Base-by-base conservation (phyloP, 92 coral and sea anemone species). In the Epizoanthus scotinus region DNA sequence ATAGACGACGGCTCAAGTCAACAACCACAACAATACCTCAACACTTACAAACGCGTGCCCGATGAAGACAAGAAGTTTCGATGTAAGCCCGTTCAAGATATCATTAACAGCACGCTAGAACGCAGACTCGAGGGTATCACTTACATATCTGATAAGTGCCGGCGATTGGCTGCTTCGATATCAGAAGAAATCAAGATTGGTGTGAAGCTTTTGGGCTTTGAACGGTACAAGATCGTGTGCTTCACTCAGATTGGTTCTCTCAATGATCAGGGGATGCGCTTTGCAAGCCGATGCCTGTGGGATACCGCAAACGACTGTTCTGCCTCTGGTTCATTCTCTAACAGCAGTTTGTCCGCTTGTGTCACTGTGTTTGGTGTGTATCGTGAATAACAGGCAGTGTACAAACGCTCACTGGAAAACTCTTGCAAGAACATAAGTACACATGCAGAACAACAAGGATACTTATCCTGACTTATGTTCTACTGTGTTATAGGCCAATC, bases 201-300 rank as follows among this genome's bases (percentile, higher is more conserved):
- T 74, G 95, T 95, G 12, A 95, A 95, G 81, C 67, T 74, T 6
- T 67, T 95, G 26, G 97, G 97, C 17, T 95, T 83, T 81, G 95
- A 88, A 3, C 87, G 98, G 25, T 95, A 87, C 68, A 95, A 95
- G 78, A 86, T 95, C 52, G 97, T 95, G 13, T 95, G 98, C 84
- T 80, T 91, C 57, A 94, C 91, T 24, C 92, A 94, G 22, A 87
- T 95, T 69, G 98, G 98, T 10, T 87, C 93, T 1, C 60, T 88
- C n/a, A 87, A 85, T 54, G 87, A 88, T 55, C 98, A 95, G 82
- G 97, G 97, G 0, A 63, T 95, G 15, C 83, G 98, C 5, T 87
- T 89, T 9, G 98, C 92, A 8, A 95, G 98, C 77, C 87, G 98
- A 27, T 95, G 98, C 52, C 78, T 95, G 31, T 95, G 98, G 98